Percentiles rank a stretch among this genome's conserved stretches.
Evolutionary conservation across 2,113 vertebrate species (phyloP).

Genomic region (Erythrolamprus reginae): DNA sequence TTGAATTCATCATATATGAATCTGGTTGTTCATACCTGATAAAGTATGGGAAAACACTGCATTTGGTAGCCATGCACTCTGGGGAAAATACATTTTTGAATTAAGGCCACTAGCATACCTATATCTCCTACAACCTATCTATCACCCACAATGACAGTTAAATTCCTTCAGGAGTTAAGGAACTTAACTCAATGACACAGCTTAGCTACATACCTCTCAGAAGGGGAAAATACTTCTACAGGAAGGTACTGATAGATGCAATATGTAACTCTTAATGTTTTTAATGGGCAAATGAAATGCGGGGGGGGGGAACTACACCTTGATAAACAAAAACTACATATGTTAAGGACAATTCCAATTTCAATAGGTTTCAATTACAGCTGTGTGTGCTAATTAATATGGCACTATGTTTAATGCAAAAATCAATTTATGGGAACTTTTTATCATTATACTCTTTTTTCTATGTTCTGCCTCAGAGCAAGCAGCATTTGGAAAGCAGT

Average conservation of each 20-base stretch:
- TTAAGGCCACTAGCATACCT: not conserved
- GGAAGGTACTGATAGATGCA: not conserved
- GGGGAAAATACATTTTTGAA: not conserved
- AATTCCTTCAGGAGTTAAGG: too few species aligned
- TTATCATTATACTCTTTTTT: not conserved
- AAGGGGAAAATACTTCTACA: not conserved
- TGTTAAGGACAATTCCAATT: not conserved
- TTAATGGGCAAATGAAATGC: not conserved
- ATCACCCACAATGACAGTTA: not conserved
- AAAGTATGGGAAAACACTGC: not conserved
- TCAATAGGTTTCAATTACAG: not conserved
- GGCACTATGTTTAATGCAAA: not conserved
- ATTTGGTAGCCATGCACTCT: not conserved
- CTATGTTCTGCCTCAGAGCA: not conserved
- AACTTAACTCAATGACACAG: not conserved
- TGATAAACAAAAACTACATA: not conserved
- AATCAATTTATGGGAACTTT: not conserved
- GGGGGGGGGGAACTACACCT: too few species aligned
- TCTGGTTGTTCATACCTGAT: too few species aligned
- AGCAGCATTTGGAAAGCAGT: not conserved
- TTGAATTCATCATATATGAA: too few species aligned
- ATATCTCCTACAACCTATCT: not conserved
- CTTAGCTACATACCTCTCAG: not conserved
- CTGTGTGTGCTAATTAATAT: not conserved
- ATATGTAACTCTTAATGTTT: not conserved